Evolutionary conservation across 2,113 vertebrate species (phyloP).

Genomic region (Pedetes capensis): DNA sequence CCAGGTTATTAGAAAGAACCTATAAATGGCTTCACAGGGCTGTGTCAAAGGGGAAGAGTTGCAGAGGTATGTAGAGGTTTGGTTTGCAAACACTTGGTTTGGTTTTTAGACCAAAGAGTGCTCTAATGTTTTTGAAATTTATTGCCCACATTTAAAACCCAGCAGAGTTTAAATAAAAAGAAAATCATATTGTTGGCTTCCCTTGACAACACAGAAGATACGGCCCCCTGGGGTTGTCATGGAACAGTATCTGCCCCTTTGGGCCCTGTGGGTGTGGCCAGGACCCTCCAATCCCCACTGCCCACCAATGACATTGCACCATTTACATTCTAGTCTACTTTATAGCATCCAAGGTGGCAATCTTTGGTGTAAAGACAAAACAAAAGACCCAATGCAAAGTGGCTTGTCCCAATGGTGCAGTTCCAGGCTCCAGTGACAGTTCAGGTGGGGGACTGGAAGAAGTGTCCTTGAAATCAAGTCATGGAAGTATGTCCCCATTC

Average conservation of each 20-base stretch:
- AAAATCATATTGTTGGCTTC: not conserved
- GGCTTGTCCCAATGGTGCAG: not conserved
- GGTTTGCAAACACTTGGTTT: not conserved
- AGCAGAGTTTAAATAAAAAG: not conserved
- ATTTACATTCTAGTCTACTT: not conserved
- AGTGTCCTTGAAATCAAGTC: not conserved
- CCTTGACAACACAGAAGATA: not conserved
- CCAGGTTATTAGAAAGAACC: not conserved
- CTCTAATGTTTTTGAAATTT: not conserved
- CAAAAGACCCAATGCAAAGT: not conserved
- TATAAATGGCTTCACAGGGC: not conserved
- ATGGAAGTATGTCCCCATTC: not conserved
- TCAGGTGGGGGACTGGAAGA: not conserved
- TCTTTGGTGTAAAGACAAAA: not conserved
- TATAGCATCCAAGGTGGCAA: not conserved
- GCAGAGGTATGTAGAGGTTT: not conserved
- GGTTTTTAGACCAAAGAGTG: not conserved
- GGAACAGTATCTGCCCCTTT: not conserved
- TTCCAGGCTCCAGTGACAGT: not conserved
- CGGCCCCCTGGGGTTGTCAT: fast-evolving
- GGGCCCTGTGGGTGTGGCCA: not conserved
- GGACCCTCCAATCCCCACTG: not conserved
- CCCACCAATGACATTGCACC: too few relatives aligned
- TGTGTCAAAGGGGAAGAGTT: not conserved
- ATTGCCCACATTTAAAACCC: constrained; percentile 19